These are phyloP conservation scores for Sphyrna mokarran DNA, from an alignment of 2,113 vertebrate species.

Conservation along the genomic window DNA sequence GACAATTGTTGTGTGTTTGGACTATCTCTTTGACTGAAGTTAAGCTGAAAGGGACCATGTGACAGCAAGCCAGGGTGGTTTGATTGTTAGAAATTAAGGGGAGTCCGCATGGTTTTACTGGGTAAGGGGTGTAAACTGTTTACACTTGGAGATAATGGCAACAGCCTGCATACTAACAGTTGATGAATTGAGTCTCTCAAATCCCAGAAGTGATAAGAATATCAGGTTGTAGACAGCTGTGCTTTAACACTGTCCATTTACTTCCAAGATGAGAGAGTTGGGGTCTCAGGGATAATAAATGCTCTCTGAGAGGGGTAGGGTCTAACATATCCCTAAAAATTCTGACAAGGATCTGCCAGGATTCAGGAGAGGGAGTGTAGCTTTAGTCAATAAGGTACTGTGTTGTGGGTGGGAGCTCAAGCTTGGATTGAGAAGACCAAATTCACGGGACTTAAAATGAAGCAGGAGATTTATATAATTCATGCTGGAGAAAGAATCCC, in stretches of 20 bases:
- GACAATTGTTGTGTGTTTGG: neutral
- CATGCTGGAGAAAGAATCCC: neutral
- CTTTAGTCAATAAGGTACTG: neutral
- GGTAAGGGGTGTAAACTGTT: neutral
- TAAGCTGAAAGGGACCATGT: neutral
- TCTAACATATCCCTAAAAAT: neutral
- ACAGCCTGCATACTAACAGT: neutral
- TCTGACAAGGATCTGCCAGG: neutral
- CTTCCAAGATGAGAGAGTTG: neutral
- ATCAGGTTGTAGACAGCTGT: neutral
- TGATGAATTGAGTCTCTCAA: neutral
- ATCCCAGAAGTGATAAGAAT: neutral
- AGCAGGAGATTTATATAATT: neutral
- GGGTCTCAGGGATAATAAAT: neutral
- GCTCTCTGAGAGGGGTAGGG: neutral
- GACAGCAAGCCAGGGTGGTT: too few relatives aligned
- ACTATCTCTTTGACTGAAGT: neutral
- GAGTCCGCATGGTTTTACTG: neutral
- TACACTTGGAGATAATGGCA: neutral
- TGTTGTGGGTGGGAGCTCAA: too few relatives aligned
- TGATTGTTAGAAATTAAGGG: neutral
- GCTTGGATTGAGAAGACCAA: too few relatives aligned
- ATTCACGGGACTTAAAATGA: too few relatives aligned
- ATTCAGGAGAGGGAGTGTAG: neutral
- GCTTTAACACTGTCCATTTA: neutral